These are phyloP conservation scores for Caenorhabditis macrosperma DNA, from an alignment of 2,888 invertebrate genomes.

Conservation along the genomic window DNA sequence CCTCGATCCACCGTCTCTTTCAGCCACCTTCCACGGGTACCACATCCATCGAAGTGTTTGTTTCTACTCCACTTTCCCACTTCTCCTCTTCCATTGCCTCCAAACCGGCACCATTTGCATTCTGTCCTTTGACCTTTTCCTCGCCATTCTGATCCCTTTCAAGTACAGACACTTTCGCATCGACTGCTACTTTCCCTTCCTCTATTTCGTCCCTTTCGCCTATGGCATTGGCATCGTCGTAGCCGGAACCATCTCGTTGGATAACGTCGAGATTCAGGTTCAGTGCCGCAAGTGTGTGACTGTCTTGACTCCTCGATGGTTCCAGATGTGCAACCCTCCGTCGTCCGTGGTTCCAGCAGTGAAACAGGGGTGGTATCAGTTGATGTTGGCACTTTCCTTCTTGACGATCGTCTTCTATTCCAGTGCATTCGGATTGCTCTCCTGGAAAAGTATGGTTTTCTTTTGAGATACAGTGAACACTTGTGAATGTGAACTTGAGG, in stretches of 20 bases:
- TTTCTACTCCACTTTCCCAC: conserved; percentile 40
- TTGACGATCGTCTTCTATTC: conserved; percentile 38
- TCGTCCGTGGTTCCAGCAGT: conserved; percentile 19
- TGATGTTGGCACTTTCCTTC: conserved; percentile 27
- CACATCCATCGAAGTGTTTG: conserved; percentile 21
- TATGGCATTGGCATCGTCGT: conserved; percentile 20
- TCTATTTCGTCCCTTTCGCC: conserved; percentile 12
- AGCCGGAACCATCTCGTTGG: conserved; percentile 9
- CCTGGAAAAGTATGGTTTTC: conserved; percentile 27
- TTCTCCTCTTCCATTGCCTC: conserved; percentile 33
- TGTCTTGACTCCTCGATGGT: not conserved
- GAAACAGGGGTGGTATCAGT: no score
- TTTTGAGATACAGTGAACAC: no score
- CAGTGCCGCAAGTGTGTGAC: not conserved
- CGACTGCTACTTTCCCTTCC: conserved; percentile 5
- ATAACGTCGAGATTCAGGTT: conserved; percentile 18
- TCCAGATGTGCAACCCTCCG: conserved; percentile 48
- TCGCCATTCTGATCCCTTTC: conserved; percentile 25
- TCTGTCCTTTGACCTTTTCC: conserved; percentile 38
- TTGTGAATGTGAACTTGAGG: no score
- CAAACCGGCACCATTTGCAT: conserved; percentile 48
- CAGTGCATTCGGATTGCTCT: conserved; percentile 26
- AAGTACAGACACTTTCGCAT: conserved; percentile 19
- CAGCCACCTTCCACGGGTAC: conserved; percentile 34
- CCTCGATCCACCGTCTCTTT: no score